Percentiles rank a stretch among this genome's conserved stretches.
Conservation (phyloP, 1,140 invertebrate genomes). For the Zophobas morio region DNA sequence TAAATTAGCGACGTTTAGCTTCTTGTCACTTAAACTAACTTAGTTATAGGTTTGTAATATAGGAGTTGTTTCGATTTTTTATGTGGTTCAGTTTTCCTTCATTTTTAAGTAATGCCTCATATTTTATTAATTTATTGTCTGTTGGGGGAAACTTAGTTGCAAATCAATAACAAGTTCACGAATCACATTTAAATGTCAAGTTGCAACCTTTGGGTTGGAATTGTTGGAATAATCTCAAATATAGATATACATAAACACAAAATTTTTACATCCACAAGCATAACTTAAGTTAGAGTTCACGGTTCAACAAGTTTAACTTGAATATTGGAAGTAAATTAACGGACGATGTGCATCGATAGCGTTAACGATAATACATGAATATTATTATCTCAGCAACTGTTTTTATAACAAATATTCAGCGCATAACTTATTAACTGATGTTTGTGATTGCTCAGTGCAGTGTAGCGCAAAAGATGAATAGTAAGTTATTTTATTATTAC, state of each 20-base stretch:
- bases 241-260: background rate
- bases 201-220: slow-evolving; percentile 1
- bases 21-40: background rate
- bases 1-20: too few species aligned
- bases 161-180: background rate
- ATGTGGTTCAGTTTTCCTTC: background rate
- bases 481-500: too few species aligned
- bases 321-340: too few species aligned
- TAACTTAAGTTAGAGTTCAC: too few species aligned
- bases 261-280: background rate
- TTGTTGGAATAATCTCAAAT: background rate
- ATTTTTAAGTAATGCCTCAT: background rate
- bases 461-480: too few species aligned
- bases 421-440: too few species aligned
- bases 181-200: slow-evolving; percentile 1
- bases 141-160: background rate
- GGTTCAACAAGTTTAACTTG: too few species aligned
- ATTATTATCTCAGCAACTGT: too few species aligned
- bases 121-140: background rate
- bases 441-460: too few species aligned
- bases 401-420: too few species aligned
- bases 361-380: too few species aligned
- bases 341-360: too few species aligned
- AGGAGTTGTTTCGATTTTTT: background rate
- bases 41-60: background rate